phyloP scores from a whole-genome alignment of 1,140 invertebrate species.

The Drosophila dunni region DNA sequence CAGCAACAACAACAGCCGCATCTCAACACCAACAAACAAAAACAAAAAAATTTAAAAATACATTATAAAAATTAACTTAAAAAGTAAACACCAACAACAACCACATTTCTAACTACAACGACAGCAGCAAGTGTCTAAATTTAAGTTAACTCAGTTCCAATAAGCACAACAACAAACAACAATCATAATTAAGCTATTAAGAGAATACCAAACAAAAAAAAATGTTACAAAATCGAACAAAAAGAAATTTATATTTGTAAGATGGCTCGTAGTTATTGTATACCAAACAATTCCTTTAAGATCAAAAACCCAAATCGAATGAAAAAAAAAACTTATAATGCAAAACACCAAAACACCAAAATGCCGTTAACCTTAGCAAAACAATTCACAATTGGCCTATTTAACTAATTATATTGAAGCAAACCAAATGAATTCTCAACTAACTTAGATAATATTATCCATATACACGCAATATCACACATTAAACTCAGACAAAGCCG shows the following conservation, averaged over 20 bases:
- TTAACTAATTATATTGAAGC: constrained; percentile 16
- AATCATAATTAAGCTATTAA: constrained; percentile 44
- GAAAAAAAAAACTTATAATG: background rate
- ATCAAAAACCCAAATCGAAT: background rate
- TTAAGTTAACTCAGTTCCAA: constrained; percentile 61
- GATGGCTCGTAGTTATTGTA: constrained; percentile 40
- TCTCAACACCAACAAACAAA: constrained; percentile 24
- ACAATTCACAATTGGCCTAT: constrained; percentile 31
- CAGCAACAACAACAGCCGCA: constrained; percentile 28
- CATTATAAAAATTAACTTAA: background rate
- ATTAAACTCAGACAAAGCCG: background rate
- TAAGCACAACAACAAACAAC: constrained; percentile 47
- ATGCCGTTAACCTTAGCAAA: constrained; percentile 1
- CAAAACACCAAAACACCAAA: constrained; percentile 14
- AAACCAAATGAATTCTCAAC: constrained; percentile 17
- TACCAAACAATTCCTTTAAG: constrained; percentile 3
- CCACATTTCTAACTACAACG: constrained; percentile 19
- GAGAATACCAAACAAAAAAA: constrained; percentile 5
- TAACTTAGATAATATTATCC: constrained; percentile 11
- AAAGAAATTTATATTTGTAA: constrained; percentile 38
- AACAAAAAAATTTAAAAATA: constrained; percentile 10
- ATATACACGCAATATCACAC: constrained; percentile 21
- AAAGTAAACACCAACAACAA: constrained; percentile 13
- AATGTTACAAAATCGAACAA: constrained; percentile 14
- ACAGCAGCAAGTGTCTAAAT: constrained; percentile 50